A percentile compares a stretch with the other conserved stretches of the same genome.
Evolutionary conservation across 2,797 vertebrate species (phyloP).

Genomic region (Paramormyrops hopkinsi): DNA sequence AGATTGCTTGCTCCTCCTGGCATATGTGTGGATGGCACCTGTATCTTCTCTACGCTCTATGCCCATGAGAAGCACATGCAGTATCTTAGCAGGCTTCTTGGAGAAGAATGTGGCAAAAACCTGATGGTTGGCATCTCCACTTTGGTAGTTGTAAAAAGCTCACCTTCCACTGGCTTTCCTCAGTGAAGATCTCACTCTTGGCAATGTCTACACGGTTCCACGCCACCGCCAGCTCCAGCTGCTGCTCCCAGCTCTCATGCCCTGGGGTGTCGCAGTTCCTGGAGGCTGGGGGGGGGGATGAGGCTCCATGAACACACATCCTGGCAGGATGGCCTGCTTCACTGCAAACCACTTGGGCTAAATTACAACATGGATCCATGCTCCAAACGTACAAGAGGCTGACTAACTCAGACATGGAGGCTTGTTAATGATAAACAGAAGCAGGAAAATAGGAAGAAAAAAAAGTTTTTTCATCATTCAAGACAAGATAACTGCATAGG

Average conservation of each 20-base stretch:
- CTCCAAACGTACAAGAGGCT: neutral
- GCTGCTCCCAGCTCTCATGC: slow-evolving; percentile 70
- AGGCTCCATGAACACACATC: neutral
- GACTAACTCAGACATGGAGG: neutral
- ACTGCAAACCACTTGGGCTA: neutral
- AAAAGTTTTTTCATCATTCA: neutral
- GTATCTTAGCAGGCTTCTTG: neutral
- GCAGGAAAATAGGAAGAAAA: neutral
- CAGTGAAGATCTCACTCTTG: slow-evolving; percentile 84
- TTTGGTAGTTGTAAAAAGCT: neutral
- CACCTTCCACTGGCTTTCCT: slow-evolving; percentile 87
- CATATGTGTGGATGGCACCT: neutral
- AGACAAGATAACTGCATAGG: neutral
- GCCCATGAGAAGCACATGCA: neutral
- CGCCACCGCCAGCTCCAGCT: slow-evolving; percentile 86
- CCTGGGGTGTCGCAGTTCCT: slow-evolving; percentile 60
- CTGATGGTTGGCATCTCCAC: neutral
- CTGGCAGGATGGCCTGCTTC: too few species aligned
- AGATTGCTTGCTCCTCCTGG: neutral
- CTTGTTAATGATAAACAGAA: neutral
- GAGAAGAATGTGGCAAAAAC: neutral
- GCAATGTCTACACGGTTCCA: slow-evolving; percentile 96
- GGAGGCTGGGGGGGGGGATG: slow-evolving; percentile 64
- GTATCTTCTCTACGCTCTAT: neutral
- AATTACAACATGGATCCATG: neutral